Evolutionary conservation across 2,113 vertebrate genomes (phyloP).

Genomic region (Rhabdomys dilectus): DNA sequence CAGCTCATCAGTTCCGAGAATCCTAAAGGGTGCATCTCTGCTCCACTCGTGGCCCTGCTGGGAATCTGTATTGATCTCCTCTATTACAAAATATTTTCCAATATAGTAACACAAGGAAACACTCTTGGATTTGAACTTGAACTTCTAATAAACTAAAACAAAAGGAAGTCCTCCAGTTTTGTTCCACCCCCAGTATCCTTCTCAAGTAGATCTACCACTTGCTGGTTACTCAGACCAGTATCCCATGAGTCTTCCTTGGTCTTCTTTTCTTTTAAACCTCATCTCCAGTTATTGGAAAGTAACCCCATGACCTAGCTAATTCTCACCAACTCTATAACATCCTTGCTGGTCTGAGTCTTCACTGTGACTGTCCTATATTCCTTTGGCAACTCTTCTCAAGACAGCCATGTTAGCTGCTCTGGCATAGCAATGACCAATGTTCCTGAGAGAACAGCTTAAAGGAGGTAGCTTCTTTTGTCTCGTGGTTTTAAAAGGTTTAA

Average conservation of each 20-base stretch:
- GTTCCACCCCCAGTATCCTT: background rate
- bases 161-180: background rate
- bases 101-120: background rate
- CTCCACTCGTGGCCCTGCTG: background rate
- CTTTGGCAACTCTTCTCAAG: background rate
- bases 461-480: background rate
- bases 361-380: no score
- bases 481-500: no score
- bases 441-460: background rate
- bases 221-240: background rate
- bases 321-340: background rate
- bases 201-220: background rate
- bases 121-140: background rate
- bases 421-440: background rate
- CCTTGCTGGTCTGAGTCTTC: background rate
- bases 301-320: background rate
- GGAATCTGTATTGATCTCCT: background rate
- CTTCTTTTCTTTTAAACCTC: background rate
- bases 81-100: background rate
- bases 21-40: background rate
- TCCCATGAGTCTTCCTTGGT: background rate
- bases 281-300: background rate
- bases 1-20: background rate
- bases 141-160: conserved; percentile 9
- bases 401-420: background rate